These are phyloP conservation scores for Lates calcarifer DNA, from an alignment of 2,113 vertebrate genomes.

Conservation along the genomic window DNA sequence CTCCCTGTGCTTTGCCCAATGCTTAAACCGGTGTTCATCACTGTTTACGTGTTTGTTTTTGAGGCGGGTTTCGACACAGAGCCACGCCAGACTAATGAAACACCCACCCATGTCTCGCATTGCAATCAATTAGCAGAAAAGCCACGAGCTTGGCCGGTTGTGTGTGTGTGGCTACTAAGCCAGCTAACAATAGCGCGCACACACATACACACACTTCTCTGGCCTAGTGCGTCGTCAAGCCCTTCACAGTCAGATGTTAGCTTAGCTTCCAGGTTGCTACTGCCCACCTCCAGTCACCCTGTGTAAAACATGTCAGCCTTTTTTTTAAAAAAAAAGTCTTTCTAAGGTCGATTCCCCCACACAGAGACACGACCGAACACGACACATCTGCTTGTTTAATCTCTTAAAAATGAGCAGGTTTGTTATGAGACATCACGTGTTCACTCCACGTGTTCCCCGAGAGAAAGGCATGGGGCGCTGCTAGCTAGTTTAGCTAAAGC, in stretches of 20 bases:
- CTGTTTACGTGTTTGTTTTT: constrained; percentile 2
- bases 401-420: constrained; percentile 47
- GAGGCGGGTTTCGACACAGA: background rate
- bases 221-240: constrained; percentile 68
- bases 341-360: fast-evolving
- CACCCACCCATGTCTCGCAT: constrained; percentile 23
- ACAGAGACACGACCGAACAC: fast-evolving
- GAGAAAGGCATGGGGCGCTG: constrained; percentile 70
- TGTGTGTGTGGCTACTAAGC: constrained; percentile 37
- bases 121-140: constrained; percentile 25
- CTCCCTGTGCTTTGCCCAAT: background rate
- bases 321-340: too few relatives aligned
- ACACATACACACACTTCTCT: constrained; percentile 4
- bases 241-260: constrained; percentile 56
- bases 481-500: constrained; percentile 22
- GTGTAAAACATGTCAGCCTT: background rate
- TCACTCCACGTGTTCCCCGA: constrained; percentile 84
- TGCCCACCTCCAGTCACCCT: fast-evolving
- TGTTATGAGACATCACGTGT: constrained; percentile 84
- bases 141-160: background rate
- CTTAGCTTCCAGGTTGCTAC: constrained; percentile 44
- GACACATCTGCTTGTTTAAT: constrained; percentile 27
- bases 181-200: constrained; percentile 76
- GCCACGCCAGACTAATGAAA: background rate
- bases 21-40: constrained; percentile 26